phyloP scores from a whole-genome alignment of 2,888 invertebrate genomes.

The Adineta ricciae region DNA sequence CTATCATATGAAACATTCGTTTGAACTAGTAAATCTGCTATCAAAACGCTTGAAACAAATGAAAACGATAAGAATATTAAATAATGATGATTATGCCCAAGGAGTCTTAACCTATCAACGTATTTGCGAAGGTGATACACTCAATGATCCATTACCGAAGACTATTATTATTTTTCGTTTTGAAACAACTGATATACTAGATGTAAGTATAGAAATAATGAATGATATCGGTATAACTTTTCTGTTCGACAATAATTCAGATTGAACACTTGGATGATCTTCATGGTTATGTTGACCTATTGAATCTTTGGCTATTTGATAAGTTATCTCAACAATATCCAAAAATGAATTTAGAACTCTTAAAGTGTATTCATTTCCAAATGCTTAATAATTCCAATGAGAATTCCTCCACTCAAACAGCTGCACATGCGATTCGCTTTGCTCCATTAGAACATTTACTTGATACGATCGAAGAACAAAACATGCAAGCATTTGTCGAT shows the following conservation, averaged over 20 bases:
- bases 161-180: conserved; percentile 9
- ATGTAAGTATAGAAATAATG: background rate
- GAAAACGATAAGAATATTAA: background rate
- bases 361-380: conserved; percentile 10
- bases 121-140: background rate
- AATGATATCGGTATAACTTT: too few species aligned
- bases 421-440: background rate
- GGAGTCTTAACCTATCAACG: background rate
- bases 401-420: background rate
- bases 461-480: background rate
- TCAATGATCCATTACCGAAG: background rate
- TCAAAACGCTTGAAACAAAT: background rate
- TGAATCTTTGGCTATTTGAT: background rate
- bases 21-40: background rate
- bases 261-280: background rate
- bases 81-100: background rate
- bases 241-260: background rate
- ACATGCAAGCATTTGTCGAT: background rate
- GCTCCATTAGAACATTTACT: conserved; percentile 10
- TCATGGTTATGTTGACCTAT: background rate
- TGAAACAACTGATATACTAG: background rate
- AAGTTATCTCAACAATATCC: conserved; percentile 10
- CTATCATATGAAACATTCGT: conserved; percentile 19
- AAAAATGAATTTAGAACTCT: background rate
- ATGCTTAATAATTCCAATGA: background rate